phyloP scores from a whole-genome alignment of 1,140 invertebrate genomes.

The Orius laevigatus region DNA sequence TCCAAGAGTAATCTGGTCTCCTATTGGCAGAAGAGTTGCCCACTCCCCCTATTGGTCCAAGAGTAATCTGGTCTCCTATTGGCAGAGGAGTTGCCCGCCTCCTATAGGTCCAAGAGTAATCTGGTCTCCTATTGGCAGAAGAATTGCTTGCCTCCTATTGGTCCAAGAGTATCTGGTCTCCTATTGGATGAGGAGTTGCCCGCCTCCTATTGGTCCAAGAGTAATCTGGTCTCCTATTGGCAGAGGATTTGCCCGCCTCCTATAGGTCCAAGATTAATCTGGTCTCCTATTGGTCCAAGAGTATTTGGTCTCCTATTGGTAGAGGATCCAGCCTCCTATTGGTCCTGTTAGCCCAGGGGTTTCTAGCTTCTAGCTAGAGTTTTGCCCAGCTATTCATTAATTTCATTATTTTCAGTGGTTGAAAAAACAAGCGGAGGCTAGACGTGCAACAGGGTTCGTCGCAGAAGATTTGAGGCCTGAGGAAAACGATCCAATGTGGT shows the following conservation, averaged over 20 bases:
- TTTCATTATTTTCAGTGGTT: constrained; percentile 42
- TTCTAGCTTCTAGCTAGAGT: background rate
- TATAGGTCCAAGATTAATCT: background rate
- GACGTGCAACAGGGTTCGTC: constrained; percentile 50
- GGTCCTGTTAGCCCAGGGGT: background rate
- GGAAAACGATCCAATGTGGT: constrained; percentile 66
- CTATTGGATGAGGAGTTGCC: background rate
- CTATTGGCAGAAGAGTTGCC: too few species aligned
- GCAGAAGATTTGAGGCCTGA: constrained; percentile 60
- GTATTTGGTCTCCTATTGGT: constrained; percentile 5
- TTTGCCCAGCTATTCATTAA: constrained; percentile 1
- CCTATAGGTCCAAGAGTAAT: background rate
- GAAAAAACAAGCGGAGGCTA: constrained; percentile 56
- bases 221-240: too few species aligned
- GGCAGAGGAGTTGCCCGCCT: too few species aligned
- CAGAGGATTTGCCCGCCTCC: background rate
- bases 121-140: background rate
- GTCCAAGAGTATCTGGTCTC: background rate
- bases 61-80: too few species aligned
- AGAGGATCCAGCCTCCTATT: background rate
- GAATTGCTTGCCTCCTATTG: background rate
- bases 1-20: too few species aligned
- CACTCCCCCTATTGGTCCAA: too few species aligned
- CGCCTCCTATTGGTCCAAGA: too few species aligned
- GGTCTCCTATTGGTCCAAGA: background rate